Conservation (phyloP, 2,113 vertebrate genomes). For the Phodopus roborovskii region DNA sequence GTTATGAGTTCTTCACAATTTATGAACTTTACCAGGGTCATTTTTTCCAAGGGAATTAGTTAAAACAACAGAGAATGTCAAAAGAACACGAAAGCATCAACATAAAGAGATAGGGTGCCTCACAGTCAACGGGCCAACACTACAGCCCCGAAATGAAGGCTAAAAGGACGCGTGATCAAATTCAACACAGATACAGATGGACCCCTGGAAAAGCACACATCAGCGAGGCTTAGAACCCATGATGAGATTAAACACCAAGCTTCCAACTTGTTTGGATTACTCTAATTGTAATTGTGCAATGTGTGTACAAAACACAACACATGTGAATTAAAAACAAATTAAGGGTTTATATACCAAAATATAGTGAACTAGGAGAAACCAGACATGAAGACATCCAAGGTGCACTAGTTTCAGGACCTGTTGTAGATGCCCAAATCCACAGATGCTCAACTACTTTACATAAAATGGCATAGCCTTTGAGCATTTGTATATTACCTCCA, state of each 20-base stretch:
- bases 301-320: not conserved
- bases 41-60: slow-evolving; percentile 31
- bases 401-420: not conserved
- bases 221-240: not conserved
- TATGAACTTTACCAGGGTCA: not conserved
- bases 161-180: slow-evolving; percentile 1
- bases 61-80: not conserved
- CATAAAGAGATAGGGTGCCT: not conserved
- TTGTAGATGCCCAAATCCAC: not conserved
- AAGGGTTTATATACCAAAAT: not conserved
- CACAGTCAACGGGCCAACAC: not conserved
- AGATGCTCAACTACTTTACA: not conserved
- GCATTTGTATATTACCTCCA: not conserved
- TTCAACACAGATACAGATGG: not conserved
- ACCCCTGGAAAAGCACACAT: not conserved
- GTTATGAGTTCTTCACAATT: not conserved
- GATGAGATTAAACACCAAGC: not conserved
- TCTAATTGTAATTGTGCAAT: not conserved
- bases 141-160: not conserved
- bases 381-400: not conserved
- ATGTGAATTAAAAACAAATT: not conserved
- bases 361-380: not conserved
- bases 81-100: not conserved
- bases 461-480: not conserved
- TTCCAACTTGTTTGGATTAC: not conserved